phyloP scores from a whole-genome alignment of 2,113 vertebrate genomes.

The Laticauda colubrina region DNA sequence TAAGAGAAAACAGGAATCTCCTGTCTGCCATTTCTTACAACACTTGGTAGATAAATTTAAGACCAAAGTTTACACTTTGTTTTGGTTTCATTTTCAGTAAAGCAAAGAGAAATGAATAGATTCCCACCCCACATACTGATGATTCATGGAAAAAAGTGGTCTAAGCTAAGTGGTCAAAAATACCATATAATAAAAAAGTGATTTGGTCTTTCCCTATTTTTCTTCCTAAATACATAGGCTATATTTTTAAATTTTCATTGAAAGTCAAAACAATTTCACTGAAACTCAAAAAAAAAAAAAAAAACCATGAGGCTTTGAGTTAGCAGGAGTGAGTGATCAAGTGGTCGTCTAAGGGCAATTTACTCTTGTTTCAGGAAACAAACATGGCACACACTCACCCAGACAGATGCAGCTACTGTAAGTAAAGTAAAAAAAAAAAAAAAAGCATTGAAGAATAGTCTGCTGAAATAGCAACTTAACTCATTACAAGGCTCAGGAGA shows the following conservation, averaged over 20 bases:
- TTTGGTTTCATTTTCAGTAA: too few species aligned
- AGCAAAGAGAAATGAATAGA: too few species aligned
- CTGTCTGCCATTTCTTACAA: too few species aligned
- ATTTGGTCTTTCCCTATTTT: too few species aligned
- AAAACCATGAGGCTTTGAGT: background rate
- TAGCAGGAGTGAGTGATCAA: conserved; percentile 39
- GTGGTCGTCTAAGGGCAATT: conserved; percentile 27
- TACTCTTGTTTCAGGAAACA: background rate
- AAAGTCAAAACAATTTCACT: conserved; percentile 2
- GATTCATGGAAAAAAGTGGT: too few species aligned
- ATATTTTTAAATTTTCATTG: conserved; percentile 19
- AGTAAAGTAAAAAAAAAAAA: background rate
- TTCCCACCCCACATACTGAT: too few species aligned
- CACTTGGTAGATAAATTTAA: too few species aligned
- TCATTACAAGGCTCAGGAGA: background rate
- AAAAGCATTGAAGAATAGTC: background rate
- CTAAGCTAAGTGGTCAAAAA: too few species aligned
- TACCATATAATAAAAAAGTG: too few species aligned
- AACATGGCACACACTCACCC: background rate
- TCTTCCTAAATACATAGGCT: background rate
- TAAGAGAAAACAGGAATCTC: too few species aligned
- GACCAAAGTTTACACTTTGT: too few species aligned
- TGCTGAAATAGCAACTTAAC: background rate
- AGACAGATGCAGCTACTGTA: background rate
- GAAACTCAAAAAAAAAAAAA: conserved; percentile 4